Conservation (phyloP, 2,888 invertebrate genomes). For the Ellobium chinense region DNA sequence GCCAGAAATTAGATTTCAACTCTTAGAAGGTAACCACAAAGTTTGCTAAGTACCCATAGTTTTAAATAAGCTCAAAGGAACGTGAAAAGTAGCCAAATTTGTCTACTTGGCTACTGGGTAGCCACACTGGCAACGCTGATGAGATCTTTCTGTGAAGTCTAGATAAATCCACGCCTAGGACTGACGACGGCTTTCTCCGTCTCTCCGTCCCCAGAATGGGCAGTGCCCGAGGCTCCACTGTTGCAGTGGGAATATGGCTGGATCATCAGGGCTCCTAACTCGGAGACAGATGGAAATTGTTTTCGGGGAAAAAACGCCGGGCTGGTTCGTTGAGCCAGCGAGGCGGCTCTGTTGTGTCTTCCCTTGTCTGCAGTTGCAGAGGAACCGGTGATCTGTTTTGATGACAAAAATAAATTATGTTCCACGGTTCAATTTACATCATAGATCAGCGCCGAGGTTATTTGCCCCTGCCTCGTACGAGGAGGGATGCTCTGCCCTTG, state of each 20-base stretch:
- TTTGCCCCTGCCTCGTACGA: neutral
- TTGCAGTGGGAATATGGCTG: neutral
- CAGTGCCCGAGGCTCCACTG: too few species aligned
- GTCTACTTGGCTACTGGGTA: too few species aligned
- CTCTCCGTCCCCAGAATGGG: too few species aligned
- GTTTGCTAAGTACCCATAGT: too few species aligned
- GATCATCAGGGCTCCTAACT: neutral
- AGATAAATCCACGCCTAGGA: too few species aligned
- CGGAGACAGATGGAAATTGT: slow-evolving; percentile 7
- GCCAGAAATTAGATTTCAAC: too few species aligned
- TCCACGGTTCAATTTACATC: slow-evolving; percentile 29
- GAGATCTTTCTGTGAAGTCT: too few species aligned
- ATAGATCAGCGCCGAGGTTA: neutral
- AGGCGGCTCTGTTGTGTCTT: neutral
- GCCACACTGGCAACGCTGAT: neutral
- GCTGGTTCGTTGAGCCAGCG: neutral
- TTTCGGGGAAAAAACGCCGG: neutral
- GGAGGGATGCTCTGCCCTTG: neutral
- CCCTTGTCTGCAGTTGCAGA: neutral
- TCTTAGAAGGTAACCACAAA: too few species aligned
- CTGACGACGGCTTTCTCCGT: too few species aligned
- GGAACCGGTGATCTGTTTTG: slow-evolving; percentile 7
- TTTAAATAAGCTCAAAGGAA: too few species aligned
- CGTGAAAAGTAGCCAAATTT: too few species aligned
- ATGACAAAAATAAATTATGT: slow-evolving; percentile 33